Evolutionary conservation across 2,888 invertebrate species (phyloP).

Genomic region (Oxytorus armatus): DNA sequence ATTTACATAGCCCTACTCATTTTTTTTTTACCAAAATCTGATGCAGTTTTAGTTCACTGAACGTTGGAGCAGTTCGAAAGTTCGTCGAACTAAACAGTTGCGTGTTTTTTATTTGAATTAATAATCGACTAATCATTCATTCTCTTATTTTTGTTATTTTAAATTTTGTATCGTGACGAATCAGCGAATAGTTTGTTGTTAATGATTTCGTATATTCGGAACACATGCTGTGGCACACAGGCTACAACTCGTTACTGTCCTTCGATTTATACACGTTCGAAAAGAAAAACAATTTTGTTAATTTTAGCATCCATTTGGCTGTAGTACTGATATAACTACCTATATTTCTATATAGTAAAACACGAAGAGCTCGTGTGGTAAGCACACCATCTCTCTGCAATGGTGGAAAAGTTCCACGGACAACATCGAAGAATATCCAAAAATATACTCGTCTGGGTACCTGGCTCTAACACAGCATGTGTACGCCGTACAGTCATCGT

Average conservation of each 20-base stretch:
- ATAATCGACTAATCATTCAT: too few relatives aligned
- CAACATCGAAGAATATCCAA: conserved; percentile 56
- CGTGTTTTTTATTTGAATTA: too few relatives aligned
- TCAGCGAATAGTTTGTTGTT: neutral
- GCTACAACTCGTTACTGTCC: neutral
- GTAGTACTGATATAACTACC: neutral
- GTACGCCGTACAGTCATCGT: conserved; percentile 48
- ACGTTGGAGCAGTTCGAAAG: too few relatives aligned
- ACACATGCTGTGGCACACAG: neutral
- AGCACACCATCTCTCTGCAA: conserved; percentile 26
- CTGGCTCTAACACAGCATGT: conserved; percentile 48
- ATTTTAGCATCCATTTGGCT: neutral
- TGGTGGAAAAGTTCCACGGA: conserved; percentile 19
- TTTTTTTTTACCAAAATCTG: neutral
- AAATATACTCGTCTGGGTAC: conserved; percentile 61
- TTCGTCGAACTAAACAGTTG: too few relatives aligned
- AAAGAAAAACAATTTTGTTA: neutral
- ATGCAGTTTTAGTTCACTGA: too few relatives aligned
- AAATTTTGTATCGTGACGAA: too few relatives aligned
- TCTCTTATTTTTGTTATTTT: too few relatives aligned
- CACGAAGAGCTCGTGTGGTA: conserved; percentile 12
- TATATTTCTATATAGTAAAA: neutral
- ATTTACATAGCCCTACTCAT: neutral
- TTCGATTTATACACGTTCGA: neutral
- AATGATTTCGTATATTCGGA: neutral